Percentiles rank a stretch among this genome's conserved stretches.
Evolutionary conservation across 1,140 invertebrate species (phyloP).

Genomic region (Drepana arcuata): DNA sequence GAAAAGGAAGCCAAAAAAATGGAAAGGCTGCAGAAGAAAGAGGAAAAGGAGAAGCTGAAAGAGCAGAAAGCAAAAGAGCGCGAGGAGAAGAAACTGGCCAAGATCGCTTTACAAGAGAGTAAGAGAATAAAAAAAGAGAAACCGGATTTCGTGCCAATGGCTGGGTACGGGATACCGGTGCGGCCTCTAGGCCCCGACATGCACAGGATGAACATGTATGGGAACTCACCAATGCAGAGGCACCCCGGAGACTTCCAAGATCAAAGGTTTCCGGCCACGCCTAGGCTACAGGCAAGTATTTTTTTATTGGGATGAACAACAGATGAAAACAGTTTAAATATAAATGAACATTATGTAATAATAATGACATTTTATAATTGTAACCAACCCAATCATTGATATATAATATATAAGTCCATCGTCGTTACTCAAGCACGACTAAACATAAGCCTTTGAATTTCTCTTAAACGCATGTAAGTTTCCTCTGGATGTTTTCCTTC

Average conservation of each 20-base stretch:
- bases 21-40: slow-evolving; percentile 74
- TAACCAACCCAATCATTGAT: too few relatives aligned
- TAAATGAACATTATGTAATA: too few relatives aligned
- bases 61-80: slow-evolving; percentile 63
- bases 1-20: slow-evolving; percentile 75
- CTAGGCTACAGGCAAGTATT: slow-evolving; percentile 40
- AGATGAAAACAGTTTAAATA: too few relatives aligned
- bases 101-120: slow-evolving; percentile 54
- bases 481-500: too few relatives aligned
- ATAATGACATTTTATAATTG: too few relatives aligned
- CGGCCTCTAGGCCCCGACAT: slow-evolving; percentile 5
- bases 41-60: slow-evolving; percentile 75
- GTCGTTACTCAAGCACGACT: too few relatives aligned
- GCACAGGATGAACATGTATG: background rate
- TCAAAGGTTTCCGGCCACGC: slow-evolving; percentile 28
- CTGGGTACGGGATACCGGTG: slow-evolving; percentile 15
- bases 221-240: background rate
- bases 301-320: too few relatives aligned
- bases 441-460: too few relatives aligned
- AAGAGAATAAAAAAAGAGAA: slow-evolving; percentile 39
- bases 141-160: slow-evolving; percentile 27
- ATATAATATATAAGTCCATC: too few relatives aligned
- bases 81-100: slow-evolving; percentile 61
- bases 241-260: slow-evolving; percentile 7
- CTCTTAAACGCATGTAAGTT: too few relatives aligned